phyloP scores from a whole-genome alignment of 2,888 invertebrate genomes.

The Orthonevra nobilis region DNA sequence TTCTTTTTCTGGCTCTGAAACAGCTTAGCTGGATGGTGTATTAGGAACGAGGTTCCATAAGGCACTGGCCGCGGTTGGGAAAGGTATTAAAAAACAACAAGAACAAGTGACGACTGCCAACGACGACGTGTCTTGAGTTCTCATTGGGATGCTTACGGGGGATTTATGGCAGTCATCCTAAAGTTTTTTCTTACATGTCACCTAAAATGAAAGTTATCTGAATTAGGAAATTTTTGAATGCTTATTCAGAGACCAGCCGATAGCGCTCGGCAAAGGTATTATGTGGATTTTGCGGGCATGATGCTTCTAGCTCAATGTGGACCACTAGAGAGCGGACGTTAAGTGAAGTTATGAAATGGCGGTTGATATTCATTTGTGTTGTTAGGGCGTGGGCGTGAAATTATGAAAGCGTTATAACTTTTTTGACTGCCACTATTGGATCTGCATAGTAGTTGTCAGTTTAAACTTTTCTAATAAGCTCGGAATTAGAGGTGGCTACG shows the following conservation, averaged over 20 bases:
- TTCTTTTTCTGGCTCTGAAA: background rate
- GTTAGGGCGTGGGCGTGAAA: background rate
- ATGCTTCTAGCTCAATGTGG: constrained; percentile 10
- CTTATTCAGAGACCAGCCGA: constrained; percentile 31
- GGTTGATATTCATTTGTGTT: background rate
- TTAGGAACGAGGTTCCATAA: background rate
- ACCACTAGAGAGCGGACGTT: constrained; percentile 26
- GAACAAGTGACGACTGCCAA: constrained; percentile 26
- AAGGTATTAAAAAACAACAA: constrained; percentile 32
- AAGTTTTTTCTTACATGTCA: constrained; percentile 44
- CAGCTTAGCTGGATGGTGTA: too few species aligned
- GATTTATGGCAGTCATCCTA: constrained; percentile 57
- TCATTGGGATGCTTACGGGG: constrained; percentile 52
- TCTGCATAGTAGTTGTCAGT: background rate
- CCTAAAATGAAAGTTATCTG: constrained; percentile 49
- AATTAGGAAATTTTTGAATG: constrained; percentile 54
- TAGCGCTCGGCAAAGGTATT: too few species aligned
- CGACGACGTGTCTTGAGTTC: constrained; percentile 64
- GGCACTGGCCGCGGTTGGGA: constrained; percentile 44
- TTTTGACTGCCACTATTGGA: too few species aligned
- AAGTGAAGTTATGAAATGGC: background rate
- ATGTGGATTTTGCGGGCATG: background rate
- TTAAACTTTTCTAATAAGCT: background rate
- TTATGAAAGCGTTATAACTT: background rate
- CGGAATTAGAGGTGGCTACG: background rate